Evolutionary conservation across 53 echinoderm and acorn worm genomes (phyloP).

Genomic region (Apostichopus leukothele): DNA sequence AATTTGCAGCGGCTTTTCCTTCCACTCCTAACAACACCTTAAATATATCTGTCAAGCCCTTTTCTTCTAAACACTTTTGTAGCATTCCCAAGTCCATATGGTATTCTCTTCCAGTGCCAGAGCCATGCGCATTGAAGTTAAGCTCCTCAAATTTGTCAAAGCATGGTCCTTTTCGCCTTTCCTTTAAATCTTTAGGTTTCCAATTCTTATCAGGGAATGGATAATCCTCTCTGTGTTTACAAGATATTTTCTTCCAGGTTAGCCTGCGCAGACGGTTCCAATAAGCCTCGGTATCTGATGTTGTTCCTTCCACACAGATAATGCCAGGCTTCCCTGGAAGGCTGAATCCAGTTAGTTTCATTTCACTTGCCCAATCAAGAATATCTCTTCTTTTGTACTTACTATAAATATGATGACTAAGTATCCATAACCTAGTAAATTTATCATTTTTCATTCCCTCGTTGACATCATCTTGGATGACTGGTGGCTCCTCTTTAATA

Average conservation of each 20-base stretch:
- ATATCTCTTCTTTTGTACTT: slow-evolving; percentile 85
- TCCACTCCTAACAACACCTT: slow-evolving; percentile 88
- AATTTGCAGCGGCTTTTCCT: slow-evolving; percentile 58
- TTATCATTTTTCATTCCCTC: slow-evolving; percentile 44
- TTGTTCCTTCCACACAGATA: slow-evolving; percentile 88
- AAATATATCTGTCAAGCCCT: slow-evolving; percentile 74
- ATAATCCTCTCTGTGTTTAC: slow-evolving; percentile 92
- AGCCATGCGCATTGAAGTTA: slow-evolving; percentile 78
- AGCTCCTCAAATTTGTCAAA: slow-evolving; percentile 87
- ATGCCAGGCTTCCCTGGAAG: slow-evolving; percentile 97
- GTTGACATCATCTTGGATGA: neutral
- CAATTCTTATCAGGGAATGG: slow-evolving; percentile 49
- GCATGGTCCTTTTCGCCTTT: slow-evolving; percentile 33
- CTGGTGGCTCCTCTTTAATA: slow-evolving; percentile 3
- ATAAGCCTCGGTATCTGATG: slow-evolving; percentile 73
- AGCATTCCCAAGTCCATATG: slow-evolving; percentile 97
- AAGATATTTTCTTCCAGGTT: slow-evolving; percentile 97
- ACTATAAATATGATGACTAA: slow-evolving; percentile 96
- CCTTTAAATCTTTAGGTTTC: slow-evolving; percentile 38
- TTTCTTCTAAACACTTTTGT: slow-evolving; percentile 78
- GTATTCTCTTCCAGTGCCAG: slow-evolving; percentile 73
- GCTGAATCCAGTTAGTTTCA: slow-evolving; percentile 78
- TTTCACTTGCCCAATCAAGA: slow-evolving; percentile 72
- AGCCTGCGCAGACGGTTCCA: slow-evolving; percentile 78
- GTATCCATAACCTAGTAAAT: slow-evolving; percentile 90